A percentile compares a stretch with the other conserved stretches of the same genome.
These are phyloP conservation scores for Mus pahari DNA, from an alignment of 2,113 vertebrate species.

Conservation along the genomic window DNA sequence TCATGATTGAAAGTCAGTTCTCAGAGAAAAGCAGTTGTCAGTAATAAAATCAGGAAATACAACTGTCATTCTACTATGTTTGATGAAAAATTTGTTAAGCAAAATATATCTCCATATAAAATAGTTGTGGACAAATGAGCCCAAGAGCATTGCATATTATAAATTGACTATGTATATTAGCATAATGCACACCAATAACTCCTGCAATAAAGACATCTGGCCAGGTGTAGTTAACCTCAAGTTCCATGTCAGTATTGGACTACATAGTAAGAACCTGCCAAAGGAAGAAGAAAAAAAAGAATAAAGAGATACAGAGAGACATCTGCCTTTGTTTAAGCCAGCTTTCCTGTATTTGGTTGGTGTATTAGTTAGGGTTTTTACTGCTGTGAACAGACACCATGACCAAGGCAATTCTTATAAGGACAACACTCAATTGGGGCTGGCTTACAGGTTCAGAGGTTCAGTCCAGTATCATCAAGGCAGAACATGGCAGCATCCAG, in stretches of 20 bases:
- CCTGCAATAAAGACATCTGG: neutral
- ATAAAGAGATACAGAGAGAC: neutral
- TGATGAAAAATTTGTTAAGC: neutral
- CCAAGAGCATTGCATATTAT: neutral
- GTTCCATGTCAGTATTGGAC: neutral
- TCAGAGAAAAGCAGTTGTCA: constrained; percentile 11
- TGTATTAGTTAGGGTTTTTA: too few species aligned
- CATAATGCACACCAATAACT: neutral
- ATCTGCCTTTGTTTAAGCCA: constrained; percentile 23
- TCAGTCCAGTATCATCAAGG: too few species aligned
- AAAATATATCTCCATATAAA: constrained; percentile 56
- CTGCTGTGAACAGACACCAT: too few species aligned
- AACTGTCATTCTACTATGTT: neutral
- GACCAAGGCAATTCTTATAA: too few species aligned
- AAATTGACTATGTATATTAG: neutral
- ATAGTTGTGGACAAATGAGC: neutral
- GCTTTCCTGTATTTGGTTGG: constrained; percentile 2
- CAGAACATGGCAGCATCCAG: too few species aligned
- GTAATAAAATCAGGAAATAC: constrained; percentile 21
- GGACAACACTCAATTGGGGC: too few species aligned
- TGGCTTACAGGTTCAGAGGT: too few species aligned
- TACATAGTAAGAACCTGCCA: neutral
- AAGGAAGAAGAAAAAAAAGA: neutral
- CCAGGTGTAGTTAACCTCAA: neutral
- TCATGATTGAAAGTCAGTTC: constrained; percentile 8